These are phyloP conservation scores for Hymenopus coronatus DNA, from an alignment of 2,888 invertebrate species.

Conservation along the genomic window DNA sequence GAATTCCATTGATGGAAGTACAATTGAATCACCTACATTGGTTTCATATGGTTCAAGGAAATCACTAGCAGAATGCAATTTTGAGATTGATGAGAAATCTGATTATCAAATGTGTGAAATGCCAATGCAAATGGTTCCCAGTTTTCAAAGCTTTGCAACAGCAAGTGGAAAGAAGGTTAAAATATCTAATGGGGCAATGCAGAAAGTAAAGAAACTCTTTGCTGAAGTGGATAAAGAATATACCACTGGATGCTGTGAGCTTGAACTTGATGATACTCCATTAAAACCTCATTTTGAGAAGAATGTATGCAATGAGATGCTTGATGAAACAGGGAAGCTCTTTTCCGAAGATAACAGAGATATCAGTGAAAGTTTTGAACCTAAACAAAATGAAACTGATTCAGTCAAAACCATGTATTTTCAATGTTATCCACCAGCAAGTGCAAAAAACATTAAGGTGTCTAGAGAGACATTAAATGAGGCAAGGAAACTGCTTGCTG, in stretches of 20 bases:
- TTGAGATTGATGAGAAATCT: too few relatives aligned
- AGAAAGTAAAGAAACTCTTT: slow-evolving; percentile 43
- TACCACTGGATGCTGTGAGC: slow-evolving; percentile 31
- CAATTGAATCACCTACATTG: too few relatives aligned
- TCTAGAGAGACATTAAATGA: slow-evolving; percentile 42
- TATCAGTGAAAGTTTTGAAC: not conserved
- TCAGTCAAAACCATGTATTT: not conserved
- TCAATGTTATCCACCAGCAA: slow-evolving; percentile 39
- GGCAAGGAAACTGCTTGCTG: slow-evolving; percentile 42
- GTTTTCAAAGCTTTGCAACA: slow-evolving; percentile 35
- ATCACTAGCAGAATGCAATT: too few relatives aligned
- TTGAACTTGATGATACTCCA: not conserved
- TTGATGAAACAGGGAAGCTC: slow-evolving; percentile 22
- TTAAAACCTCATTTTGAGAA: not conserved
- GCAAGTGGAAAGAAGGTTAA: slow-evolving; percentile 35
- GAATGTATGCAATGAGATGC: slow-evolving; percentile 38
- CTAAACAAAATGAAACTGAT: not conserved
- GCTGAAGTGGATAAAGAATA: slow-evolving; percentile 34
- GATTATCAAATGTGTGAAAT: too few relatives aligned
- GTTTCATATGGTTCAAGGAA: too few relatives aligned
- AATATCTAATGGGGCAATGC: slow-evolving; percentile 40
- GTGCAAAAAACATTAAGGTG: slow-evolving; percentile 45
- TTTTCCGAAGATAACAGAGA: not conserved
- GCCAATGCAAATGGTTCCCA: not conserved
- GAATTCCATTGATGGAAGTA: not conserved